These are phyloP conservation scores for Leptodactylus fallax DNA, from an alignment of 2,797 vertebrate species.

Conservation along the genomic window DNA sequence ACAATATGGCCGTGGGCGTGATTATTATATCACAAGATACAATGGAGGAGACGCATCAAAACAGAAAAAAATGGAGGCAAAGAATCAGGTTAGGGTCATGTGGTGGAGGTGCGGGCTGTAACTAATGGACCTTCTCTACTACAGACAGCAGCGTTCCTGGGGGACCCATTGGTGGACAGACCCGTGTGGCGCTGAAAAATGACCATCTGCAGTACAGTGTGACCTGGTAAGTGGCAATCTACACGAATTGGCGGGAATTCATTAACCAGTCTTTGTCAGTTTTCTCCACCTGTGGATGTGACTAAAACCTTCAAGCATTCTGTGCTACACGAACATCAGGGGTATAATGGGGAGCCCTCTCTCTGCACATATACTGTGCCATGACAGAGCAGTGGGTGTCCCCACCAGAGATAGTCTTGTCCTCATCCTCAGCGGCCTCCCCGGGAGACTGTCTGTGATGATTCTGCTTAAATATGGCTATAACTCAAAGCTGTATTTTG, in stretches of 20 bases:
- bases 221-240: conserved; percentile 83
- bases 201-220: conserved; percentile 94
- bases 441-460: too few species aligned
- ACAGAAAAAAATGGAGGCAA: not conserved
- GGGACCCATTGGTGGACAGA: conserved; percentile 94
- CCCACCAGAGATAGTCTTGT: too few species aligned
- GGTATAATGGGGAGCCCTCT: too few species aligned
- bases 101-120: not conserved
- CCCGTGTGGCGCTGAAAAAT: conserved; percentile 88
- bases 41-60: not conserved
- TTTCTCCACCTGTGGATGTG: too few species aligned
- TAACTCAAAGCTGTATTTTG: too few species aligned
- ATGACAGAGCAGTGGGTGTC: too few species aligned
- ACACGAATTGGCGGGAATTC: not conserved
- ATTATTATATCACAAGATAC: not conserved
- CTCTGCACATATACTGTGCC: too few species aligned
- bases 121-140: not conserved
- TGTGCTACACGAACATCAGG: too few species aligned
- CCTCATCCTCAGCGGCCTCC: too few species aligned
- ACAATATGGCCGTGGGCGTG: not conserved
- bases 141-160: conserved; percentile 90
- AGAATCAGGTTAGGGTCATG: not conserved
- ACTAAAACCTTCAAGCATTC: too few species aligned
- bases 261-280: too few species aligned
- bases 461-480: too few species aligned